Conservation (phyloP, 1,140 invertebrate species). For the Drosophila subpulchrella region DNA sequence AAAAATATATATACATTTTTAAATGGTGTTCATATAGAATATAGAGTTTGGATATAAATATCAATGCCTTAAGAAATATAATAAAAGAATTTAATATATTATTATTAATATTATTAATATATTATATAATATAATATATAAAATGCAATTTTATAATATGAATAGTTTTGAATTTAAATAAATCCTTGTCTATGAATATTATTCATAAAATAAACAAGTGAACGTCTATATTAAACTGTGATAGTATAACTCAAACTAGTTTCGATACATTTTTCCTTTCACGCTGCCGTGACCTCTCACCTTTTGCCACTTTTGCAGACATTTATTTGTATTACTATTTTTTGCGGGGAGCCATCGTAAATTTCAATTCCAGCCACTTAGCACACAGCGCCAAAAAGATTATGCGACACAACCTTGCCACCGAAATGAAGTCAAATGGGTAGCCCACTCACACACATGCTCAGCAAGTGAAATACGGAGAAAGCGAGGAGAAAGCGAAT, state of each 20-base stretch:
- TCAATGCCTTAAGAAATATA: no score
- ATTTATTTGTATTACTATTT: constrained; percentile 73
- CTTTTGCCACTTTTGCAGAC: constrained; percentile 42
- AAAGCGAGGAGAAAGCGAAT: constrained; percentile 24
- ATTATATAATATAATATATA: no score
- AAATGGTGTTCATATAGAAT: no score
- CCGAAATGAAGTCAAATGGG: constrained; percentile 73
- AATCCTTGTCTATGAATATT: no score
- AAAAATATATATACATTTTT: no score
- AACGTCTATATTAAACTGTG: background rate
- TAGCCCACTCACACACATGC: constrained; percentile 8
- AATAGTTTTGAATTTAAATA: no score
- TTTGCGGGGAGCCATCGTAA: constrained; percentile 62
- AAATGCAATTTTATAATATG: no score
- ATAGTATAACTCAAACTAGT: constrained; percentile 2
- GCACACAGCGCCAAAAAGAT: constrained; percentile 65
- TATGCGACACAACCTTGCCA: constrained; percentile 71
- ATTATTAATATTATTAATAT: no score
- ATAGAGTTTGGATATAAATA: no score
- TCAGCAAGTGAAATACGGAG: constrained; percentile 3
- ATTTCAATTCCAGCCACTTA: constrained; percentile 78
- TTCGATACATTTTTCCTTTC: background rate
- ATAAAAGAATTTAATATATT: no score
- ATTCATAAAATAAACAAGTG: no score
- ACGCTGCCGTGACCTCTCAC: background rate